Percentiles rank a stretch among this genome's conserved stretches.
These are phyloP conservation scores for Hydrozoanthus gracilis DNA, from an alignment of 92 coral and sea anemone genomes.

Conservation along the genomic window DNA sequence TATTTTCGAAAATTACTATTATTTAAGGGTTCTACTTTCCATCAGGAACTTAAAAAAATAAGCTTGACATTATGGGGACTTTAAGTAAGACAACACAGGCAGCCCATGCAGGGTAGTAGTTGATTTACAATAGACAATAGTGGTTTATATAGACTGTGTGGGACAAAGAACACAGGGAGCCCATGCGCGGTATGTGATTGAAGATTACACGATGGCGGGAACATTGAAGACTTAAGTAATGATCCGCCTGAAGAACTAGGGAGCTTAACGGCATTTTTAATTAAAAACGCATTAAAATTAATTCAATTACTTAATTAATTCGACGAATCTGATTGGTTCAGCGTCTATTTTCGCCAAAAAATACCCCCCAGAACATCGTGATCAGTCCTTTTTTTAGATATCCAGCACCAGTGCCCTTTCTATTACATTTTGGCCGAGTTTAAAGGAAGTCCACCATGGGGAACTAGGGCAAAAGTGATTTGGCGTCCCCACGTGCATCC, in stretches of 20 bases:
- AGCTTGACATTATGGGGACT: too few relatives aligned
- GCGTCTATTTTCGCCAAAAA: neutral
- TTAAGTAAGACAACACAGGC: too few relatives aligned
- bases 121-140: too few relatives aligned
- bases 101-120: too few relatives aligned
- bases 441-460: conserved; percentile 21
- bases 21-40: too few relatives aligned
- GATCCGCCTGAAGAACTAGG: neutral
- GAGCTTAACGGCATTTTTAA: neutral
- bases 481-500: neutral
- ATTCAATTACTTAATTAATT: conserved; percentile 13
- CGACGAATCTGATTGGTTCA: conserved; percentile 1
- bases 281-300: conserved; percentile 4
- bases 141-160: too few relatives aligned
- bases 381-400: neutral
- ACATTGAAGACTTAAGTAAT: neutral
- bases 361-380: neutral
- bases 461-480: neutral
- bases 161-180: too few relatives aligned
- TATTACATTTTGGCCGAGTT: conserved; percentile 5
- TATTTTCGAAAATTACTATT: too few relatives aligned
- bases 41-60: too few relatives aligned
- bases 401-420: neutral
- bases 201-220: too few relatives aligned
- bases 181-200: too few relatives aligned